Conservation (phyloP, 2,113 vertebrate species). For the Labeo rohita region DNA sequence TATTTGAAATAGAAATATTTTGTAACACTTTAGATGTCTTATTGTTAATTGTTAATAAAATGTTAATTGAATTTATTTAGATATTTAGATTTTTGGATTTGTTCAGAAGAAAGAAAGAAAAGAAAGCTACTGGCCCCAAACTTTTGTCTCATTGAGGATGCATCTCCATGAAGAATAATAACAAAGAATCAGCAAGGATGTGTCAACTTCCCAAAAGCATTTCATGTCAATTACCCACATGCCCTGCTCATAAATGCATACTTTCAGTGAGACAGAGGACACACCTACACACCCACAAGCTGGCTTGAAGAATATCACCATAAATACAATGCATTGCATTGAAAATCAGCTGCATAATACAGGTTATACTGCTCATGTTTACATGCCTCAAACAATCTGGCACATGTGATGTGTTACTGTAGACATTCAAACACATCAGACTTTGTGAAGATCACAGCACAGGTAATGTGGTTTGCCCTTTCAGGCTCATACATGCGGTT, state of each 20-base stretch:
- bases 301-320: not conserved
- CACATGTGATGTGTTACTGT: not conserved
- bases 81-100: too few species aligned
- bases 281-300: not conserved
- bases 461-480: constrained; percentile 12
- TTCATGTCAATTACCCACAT: not conserved
- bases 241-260: not conserved
- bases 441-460: constrained; percentile 29
- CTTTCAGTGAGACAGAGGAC: not conserved
- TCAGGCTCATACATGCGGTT: constrained; percentile 7
- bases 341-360: not conserved
- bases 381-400: not conserved
- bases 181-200: not conserved
- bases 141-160: not conserved
- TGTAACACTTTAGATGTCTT: not conserved
- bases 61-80: too few species aligned
- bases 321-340: not conserved
- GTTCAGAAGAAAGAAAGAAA: too few species aligned
- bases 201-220: not conserved
- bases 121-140: not conserved
- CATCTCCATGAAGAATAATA: not conserved
- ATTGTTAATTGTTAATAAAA: not conserved
- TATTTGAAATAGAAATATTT: not conserved
- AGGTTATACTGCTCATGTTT: not conserved
- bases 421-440: not conserved